A percentile compares a stretch with the other conserved stretches of the same genome.
These are phyloP conservation scores for Drosophila mulleri DNA, from an alignment of 2,888 invertebrate species.

Conservation along the genomic window DNA sequence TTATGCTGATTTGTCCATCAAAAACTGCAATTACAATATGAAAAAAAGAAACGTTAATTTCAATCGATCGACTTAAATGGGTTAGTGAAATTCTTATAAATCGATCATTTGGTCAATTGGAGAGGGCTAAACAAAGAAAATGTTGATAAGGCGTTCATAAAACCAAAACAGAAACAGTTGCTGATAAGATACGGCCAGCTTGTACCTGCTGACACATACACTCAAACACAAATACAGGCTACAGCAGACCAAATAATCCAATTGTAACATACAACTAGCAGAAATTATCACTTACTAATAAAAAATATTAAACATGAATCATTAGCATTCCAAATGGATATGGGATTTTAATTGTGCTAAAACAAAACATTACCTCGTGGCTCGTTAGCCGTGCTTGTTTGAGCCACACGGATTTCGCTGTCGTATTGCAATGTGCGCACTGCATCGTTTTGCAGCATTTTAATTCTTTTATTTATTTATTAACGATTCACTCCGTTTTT, in stretches of 20 bases:
- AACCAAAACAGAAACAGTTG: constrained; percentile 36
- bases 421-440: constrained; percentile 83
- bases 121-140: constrained; percentile 38
- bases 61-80: background rate
- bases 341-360: background rate
- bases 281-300: constrained; percentile 51
- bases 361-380: constrained; percentile 72
- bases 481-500: constrained; percentile 9
- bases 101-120: constrained; percentile 51
- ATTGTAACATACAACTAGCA: constrained; percentile 32
- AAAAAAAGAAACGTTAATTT: background rate
- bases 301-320: constrained; percentile 49
- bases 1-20: constrained; percentile 80
- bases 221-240: constrained; percentile 8
- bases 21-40: constrained; percentile 67
- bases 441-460: constrained; percentile 84
- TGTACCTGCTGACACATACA: constrained; percentile 40
- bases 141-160: constrained; percentile 39
- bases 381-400: constrained; percentile 70
- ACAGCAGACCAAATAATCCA: constrained; percentile 51
- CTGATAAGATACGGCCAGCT: constrained; percentile 66
- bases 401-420: constrained; percentile 83
- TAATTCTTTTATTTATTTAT: constrained; percentile 1
- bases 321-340: constrained; percentile 21
- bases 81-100: constrained; percentile 1